Evolutionary conservation across 2,888 invertebrate genomes (phyloP), one percentile per base, ranked within the genome.

Genomic region (Rhagonycha fulva): DNA sequence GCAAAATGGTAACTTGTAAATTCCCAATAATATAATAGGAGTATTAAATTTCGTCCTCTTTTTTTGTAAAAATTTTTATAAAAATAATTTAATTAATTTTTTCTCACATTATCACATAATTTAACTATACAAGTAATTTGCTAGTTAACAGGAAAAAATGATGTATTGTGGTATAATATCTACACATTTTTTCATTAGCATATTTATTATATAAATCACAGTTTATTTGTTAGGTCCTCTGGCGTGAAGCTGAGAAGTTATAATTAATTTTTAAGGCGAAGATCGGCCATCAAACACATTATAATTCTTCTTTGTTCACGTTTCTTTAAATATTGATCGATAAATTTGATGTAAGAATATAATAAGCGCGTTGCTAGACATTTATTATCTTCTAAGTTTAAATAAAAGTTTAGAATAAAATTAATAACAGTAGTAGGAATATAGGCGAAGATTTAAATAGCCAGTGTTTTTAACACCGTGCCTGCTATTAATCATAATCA

Each of bases 401-500:
- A 28, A 67, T 71, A 60, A 72, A 67, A 14, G 19, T 30, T 72
- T 62, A 69, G 60, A 74, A 24, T 67, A 47, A 30, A 68, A 24
- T 70, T 73, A 74, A 68, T 71, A 74, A 66, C 74, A 75, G 77
- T 77, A 76, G 75, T 77, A 80, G 74, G 76, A 75, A 79, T 77
- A 74, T 78, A 74, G 72, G 74, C 78, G 80, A 79, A 78, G 77
- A 74, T 78, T 78, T 78, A 81, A 80, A 78, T 80, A 78, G 78
- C 75, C 76, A 66, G 80, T 78, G 80, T 81, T 81, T 81, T 81
- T 66, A 82, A 82, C 82, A 81, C 81, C 80, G 80, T 82, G 81
- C 82, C 82, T 81, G 80, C 84, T 85, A 86, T 87, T 86, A 86
- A 86, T 87, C 86, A 87, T 86, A 87, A 87, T 87, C 86, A 87